Evolutionary conservation across 2,797 vertebrate species (phyloP).

Genomic region (Macroramphosus scolopax): DNA sequence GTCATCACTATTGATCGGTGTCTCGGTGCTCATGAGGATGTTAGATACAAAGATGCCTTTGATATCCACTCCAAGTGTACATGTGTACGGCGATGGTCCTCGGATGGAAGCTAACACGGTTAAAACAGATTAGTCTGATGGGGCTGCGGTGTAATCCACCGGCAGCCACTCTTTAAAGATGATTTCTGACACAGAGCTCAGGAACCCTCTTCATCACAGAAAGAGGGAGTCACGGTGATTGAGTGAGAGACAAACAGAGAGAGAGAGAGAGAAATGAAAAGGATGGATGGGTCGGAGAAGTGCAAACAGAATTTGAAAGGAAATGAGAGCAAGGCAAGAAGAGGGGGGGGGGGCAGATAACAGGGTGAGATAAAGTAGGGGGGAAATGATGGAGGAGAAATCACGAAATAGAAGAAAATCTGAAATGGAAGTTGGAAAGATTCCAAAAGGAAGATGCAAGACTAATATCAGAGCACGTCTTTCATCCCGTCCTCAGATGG

Average conservation of each 20-base stretch:
- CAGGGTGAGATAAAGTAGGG: slow-evolving; percentile 3
- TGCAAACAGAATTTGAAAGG: not conserved
- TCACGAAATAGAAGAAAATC: slow-evolving; percentile 13
- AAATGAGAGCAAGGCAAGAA: slow-evolving; percentile 5
- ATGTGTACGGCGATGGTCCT: slow-evolving; percentile 9
- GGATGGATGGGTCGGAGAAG: not conserved
- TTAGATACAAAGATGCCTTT: slow-evolving; percentile 31
- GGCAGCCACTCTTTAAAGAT: slow-evolving; percentile 48
- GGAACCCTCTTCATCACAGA: slow-evolving; percentile 36
- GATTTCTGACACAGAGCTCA: slow-evolving; percentile 59
- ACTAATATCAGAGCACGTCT: slow-evolving; percentile 38
- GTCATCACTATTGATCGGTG: no score
- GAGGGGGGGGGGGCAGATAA: not conserved
- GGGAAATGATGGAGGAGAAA: not conserved
- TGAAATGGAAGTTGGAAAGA: slow-evolving; percentile 24
- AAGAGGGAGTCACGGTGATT: slow-evolving; percentile 5
- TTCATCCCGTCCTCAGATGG: slow-evolving; percentile 25
- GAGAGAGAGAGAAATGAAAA: slow-evolving; percentile 2
- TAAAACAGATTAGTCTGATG: slow-evolving; percentile 64
- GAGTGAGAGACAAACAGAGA: slow-evolving; percentile 3
- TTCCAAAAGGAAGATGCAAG: slow-evolving; percentile 28
- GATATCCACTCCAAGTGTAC: slow-evolving; percentile 18
- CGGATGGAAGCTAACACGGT: slow-evolving; percentile 45
- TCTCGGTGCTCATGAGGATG: slow-evolving; percentile 20
- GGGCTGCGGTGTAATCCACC: slow-evolving; percentile 64